These are phyloP conservation scores for Anastrepha obliqua DNA, from an alignment of 1,140 invertebrate species.

Conservation along the genomic window DNA sequence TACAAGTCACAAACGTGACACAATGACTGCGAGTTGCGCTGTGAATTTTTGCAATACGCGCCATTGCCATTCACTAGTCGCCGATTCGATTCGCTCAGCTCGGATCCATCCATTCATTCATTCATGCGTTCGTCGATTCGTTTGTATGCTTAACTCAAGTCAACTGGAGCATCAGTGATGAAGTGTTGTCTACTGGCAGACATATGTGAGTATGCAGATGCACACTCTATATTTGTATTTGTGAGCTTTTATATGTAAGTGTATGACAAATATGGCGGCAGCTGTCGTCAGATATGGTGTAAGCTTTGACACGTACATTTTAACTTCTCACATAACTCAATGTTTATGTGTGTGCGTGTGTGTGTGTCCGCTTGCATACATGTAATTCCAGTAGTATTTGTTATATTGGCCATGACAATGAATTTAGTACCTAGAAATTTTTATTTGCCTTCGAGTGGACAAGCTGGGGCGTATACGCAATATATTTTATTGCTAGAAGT, in stretches of 20 bases:
- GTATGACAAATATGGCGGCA: constrained; percentile 45
- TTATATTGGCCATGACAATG: constrained; percentile 42
- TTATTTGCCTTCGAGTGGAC: neutral
- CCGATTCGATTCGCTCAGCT: neutral
- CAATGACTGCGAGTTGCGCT: constrained; percentile 14
- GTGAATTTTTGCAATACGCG: constrained; percentile 40
- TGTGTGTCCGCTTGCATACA: neutral
- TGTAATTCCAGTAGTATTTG: neutral
- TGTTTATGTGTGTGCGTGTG: neutral
- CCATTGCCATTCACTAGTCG: constrained; percentile 23
- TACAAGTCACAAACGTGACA: constrained; percentile 30
- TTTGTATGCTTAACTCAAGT: neutral
- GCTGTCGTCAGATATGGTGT: constrained; percentile 16
- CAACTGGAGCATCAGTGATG: constrained; percentile 26
- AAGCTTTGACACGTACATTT: constrained; percentile 35
- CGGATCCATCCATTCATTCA: neutral
- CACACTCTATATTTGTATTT: neutral
- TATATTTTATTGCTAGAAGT: neutral
- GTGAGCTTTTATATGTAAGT: neutral
- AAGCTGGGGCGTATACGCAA: constrained; percentile 22
- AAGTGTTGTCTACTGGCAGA: constrained; percentile 6
- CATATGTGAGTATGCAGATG: neutral
- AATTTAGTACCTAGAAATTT: constrained; percentile 45
- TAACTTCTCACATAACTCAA: neutral
- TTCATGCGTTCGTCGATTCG: neutral